Percentiles rank a stretch among this genome's conserved stretches.
Conservation (phyloP, 2,888 invertebrate genomes). For the Pachycephus smyrnensis region DNA sequence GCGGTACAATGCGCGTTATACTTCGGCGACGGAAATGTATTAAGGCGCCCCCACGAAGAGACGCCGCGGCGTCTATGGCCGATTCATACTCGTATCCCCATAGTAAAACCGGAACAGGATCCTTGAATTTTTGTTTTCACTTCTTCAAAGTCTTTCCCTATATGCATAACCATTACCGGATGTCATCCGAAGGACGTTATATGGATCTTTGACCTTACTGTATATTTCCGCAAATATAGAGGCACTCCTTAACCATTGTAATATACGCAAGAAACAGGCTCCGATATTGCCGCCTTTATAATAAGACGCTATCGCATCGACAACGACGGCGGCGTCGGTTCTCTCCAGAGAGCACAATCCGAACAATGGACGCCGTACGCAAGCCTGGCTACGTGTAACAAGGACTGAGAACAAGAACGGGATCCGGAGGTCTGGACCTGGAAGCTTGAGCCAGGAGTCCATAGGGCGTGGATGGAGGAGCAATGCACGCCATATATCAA, state of each 20-base stretch:
- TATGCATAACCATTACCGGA: too few relatives aligned
- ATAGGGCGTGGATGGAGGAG: constrained; percentile 53
- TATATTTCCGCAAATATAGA: too few relatives aligned
- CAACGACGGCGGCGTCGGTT: constrained; percentile 47
- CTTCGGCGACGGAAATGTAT: not conserved
- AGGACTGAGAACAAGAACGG: constrained; percentile 38
- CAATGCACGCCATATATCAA: constrained; percentile 62
- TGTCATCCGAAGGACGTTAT: too few relatives aligned
- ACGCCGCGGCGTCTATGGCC: too few relatives aligned
- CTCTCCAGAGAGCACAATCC: constrained; percentile 50
- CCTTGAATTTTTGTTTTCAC: too few relatives aligned
- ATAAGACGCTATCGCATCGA: constrained; percentile 62
- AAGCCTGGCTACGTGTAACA: constrained; percentile 44
- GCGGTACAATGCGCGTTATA: not conserved
- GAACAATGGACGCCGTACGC: constrained; percentile 43
- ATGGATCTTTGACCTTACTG: too few relatives aligned
- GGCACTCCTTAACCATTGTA: too few relatives aligned
- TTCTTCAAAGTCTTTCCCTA: too few relatives aligned
- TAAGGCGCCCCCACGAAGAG: too few relatives aligned
- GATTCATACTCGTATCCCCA: too few relatives aligned
- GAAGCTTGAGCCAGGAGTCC: constrained; percentile 27
- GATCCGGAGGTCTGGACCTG: constrained; percentile 17
- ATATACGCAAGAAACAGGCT: constrained; percentile 35
- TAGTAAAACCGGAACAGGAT: too few relatives aligned
- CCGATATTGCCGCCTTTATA: constrained; percentile 59